Conservation (phyloP, 2,888 invertebrate genomes). For the Scaptomyza caliginosa region DNA sequence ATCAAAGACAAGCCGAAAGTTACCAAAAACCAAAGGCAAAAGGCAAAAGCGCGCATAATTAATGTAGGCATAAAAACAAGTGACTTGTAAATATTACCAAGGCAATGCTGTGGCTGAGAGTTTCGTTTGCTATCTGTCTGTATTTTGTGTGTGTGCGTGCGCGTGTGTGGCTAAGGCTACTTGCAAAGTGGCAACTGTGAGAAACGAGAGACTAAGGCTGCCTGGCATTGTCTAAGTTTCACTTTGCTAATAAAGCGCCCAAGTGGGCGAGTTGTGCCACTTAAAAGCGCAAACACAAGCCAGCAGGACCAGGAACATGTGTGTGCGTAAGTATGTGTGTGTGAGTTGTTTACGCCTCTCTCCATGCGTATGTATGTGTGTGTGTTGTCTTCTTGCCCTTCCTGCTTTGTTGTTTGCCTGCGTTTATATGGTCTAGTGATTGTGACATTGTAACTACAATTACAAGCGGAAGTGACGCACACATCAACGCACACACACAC, state of each 20-base stretch:
- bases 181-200: slow-evolving; percentile 60
- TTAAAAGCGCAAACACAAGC: slow-evolving; percentile 67
- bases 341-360: slow-evolving; percentile 18
- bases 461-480: slow-evolving; percentile 79
- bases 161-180: slow-evolving; percentile 54
- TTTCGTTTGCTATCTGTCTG: slow-evolving; percentile 4
- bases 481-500: slow-evolving; percentile 68
- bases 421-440: slow-evolving; percentile 80
- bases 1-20: slow-evolving; percentile 69
- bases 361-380: slow-evolving; percentile 10
- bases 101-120: slow-evolving; percentile 62
- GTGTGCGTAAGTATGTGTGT: slow-evolving; percentile 8
- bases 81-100: slow-evolving; percentile 80
- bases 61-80: slow-evolving; percentile 81
- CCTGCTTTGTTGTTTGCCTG: slow-evolving; percentile 48
- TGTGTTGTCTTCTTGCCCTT: slow-evolving; percentile 20
- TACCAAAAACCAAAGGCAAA: slow-evolving; percentile 63
- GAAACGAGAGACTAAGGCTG: slow-evolving; percentile 10
- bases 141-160: slow-evolving; percentile 10
- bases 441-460: slow-evolving; percentile 81
- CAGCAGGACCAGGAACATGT: slow-evolving; percentile 12
- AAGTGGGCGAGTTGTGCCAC: slow-evolving; percentile 68
- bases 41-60: slow-evolving; percentile 73
- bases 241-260: slow-evolving; percentile 69
- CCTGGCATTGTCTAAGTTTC: slow-evolving; percentile 62